Base-by-base conservation (phyloP, 1,140 invertebrate genomes). In the Listronotus oregonensis region DNA sequence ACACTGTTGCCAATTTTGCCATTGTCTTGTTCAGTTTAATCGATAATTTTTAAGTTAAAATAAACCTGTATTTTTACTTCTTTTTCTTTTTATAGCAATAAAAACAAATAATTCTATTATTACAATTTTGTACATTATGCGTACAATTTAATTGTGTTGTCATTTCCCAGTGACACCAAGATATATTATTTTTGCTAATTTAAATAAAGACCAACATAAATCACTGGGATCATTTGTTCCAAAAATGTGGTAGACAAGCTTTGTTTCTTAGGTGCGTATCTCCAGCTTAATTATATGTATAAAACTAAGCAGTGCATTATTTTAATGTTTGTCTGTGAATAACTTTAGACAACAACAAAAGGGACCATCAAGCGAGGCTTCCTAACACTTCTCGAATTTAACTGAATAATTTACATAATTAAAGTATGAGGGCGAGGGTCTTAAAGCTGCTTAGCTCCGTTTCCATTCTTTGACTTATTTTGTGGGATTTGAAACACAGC, bases 321-420 rank as follows among this genome's bases (percentile, higher is more conserved):
- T 64, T 51, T 56, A 56, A 64, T 64, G 52, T 64, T 64, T 64
- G 43, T 46, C 51, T 49, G 42, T 43, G 42, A 64, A 64, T 51
- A 56, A 64, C 39, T 56, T 27, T 64, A 64, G 49, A 51, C 61
- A 43, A 43, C 52, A 64, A 64, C 61, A 64, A 64, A 56, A 39
- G 51, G 51, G 37, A 14, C 51, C 51, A 56, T 64, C 52, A 17
- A 56, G 51, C 61, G 55, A 56, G 61, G 55, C 52, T 64, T 56
- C 44, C 39, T 51, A 47, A 64, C 52, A 64, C 61, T 64, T 64
- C 31, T 51, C 61, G 34, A 64, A 64, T 64, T 64, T 56, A 64
- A 64, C 51, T 55, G 51, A 64, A 56, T 64, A 64, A 64, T 64
- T 64, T 64, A 56, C 61, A 64, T 64, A 64, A 64, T 64, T 46